Evolutionary conservation across 2,888 invertebrate genomes (phyloP).

Genomic region (Pedicia rivosa): DNA sequence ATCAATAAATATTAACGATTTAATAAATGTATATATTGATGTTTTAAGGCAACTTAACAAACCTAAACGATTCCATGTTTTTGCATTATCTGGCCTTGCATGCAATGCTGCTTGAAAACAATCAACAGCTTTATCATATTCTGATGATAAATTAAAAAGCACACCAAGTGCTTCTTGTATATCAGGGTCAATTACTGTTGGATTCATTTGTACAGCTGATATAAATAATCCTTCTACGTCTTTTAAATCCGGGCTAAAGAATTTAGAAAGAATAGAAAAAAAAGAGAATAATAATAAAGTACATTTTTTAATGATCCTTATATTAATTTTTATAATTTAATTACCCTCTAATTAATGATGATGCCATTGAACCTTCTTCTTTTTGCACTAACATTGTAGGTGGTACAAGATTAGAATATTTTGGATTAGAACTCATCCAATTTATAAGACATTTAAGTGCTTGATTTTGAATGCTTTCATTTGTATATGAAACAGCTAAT

Average conservation of each 20-base stretch:
- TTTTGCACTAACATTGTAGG: conserved; percentile 30
- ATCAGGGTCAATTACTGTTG: conserved; percentile 65
- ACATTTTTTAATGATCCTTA: too few species aligned
- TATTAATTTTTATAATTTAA: too few species aligned
- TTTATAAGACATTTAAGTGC: conserved; percentile 68
- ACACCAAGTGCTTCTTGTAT: conserved; percentile 91
- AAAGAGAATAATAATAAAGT: too few species aligned
- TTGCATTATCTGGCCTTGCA: conserved; percentile 59
- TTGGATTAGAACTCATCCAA: conserved; percentile 65
- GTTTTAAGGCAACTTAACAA: too few species aligned
- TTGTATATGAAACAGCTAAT: conserved; percentile 86
- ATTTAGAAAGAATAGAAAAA: too few species aligned
- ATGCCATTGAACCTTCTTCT: conserved; percentile 22
- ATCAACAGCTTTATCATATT: conserved; percentile 92
- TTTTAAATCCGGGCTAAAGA: conserved; percentile 28
- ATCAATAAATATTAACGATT: too few species aligned
- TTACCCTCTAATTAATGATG: conserved; percentile 33
- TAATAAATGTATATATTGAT: too few species aligned
- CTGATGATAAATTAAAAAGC: conserved; percentile 83
- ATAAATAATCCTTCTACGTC: conserved; percentile 61
- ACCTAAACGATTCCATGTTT: conserved; percentile 82
- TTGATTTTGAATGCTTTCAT: conserved; percentile 84
- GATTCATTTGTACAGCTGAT: conserved; percentile 61
- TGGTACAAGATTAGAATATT: conserved; percentile 58
- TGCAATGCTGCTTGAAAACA: conserved; percentile 85